A percentile compares a stretch with the other conserved stretches of the same genome.
Conservation (phyloP, 1,140 invertebrate species). For the Lerema accius region DNA sequence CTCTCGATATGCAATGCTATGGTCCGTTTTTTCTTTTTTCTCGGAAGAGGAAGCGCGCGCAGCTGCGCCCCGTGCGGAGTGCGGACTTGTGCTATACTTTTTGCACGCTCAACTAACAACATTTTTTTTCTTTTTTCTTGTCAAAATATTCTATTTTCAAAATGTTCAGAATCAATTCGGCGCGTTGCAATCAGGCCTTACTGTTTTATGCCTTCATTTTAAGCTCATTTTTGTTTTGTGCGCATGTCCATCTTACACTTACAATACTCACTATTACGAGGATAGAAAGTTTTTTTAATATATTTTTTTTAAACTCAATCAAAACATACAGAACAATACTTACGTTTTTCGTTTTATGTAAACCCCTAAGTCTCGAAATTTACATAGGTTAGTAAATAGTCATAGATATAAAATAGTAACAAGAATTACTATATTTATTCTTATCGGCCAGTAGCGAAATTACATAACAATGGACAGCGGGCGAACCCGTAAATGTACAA, state of each 20-base stretch:
- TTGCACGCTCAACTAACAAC: constrained; percentile 66
- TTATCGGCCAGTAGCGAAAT: constrained; percentile 10
- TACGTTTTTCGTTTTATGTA: no score
- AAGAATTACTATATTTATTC: not conserved
- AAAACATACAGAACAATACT: no score
- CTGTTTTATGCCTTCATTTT: no score
- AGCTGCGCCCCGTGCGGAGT: constrained; percentile 75
- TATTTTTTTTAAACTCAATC: no score
- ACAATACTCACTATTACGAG: no score
- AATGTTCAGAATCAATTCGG: constrained; percentile 20
- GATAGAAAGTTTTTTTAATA: no score
- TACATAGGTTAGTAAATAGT: no score
- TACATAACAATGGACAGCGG: constrained; percentile 12
- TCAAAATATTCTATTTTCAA: constrained; percentile 41
- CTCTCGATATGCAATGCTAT: constrained; percentile 58
- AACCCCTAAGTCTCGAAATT: no score
- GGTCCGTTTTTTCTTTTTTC: constrained; percentile 57
- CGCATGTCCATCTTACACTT: no score
- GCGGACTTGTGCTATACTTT: constrained; percentile 63
- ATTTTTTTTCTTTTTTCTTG: constrained; percentile 53
- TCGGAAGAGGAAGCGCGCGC: constrained; percentile 76
- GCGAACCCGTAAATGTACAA: constrained; percentile 19
- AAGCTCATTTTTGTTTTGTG: not conserved
- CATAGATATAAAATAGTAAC: not conserved
- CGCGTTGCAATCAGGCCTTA: no score